Percentiles rank a stretch among this genome's conserved stretches.
Evolutionary conservation across 2,888 invertebrate species (phyloP).

Genomic region (Pristionchus fissidentatus): DNA sequence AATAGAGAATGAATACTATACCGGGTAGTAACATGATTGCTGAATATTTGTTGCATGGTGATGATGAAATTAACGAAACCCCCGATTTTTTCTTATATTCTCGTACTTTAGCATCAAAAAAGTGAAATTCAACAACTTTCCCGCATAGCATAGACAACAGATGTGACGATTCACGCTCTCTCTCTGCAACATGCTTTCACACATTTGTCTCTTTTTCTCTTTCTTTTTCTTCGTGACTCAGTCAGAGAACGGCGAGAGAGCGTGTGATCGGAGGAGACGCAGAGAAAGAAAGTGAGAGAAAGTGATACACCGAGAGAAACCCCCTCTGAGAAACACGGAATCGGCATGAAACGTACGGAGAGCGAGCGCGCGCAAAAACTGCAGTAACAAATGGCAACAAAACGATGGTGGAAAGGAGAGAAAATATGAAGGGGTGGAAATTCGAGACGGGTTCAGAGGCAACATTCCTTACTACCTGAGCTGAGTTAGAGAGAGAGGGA

Average conservation of each 20-base stretch:
- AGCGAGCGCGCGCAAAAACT: constrained; percentile 10
- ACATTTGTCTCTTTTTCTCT: constrained; percentile 12
- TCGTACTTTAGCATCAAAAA: too few species aligned
- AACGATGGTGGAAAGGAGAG: background rate
- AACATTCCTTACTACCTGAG: constrained; percentile 4
- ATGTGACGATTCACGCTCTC: background rate
- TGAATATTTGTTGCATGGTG: too few species aligned
- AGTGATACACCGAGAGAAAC: background rate
- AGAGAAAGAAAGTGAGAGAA: constrained; percentile 13
- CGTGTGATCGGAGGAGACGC: background rate
- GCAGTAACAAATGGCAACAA: constrained; percentile 15
- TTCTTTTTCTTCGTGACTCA: too few species aligned
- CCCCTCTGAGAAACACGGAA: background rate
- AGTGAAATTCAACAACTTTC: too few species aligned
- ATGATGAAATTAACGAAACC: too few species aligned
- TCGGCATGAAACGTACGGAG: constrained; percentile 23
- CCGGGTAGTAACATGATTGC: too few species aligned
- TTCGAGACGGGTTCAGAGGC: too few species aligned
- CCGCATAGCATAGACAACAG: too few species aligned
- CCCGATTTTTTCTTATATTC: too few species aligned
- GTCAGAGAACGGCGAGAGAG: constrained; percentile 4
- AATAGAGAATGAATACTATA: too few species aligned
- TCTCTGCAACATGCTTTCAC: background rate
- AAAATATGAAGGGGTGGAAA: too few species aligned
- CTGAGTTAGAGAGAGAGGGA: background rate